Base-by-base conservation (phyloP, 2,113 vertebrate species). In the Sinocyclocheilus rhinocerous region DNA sequence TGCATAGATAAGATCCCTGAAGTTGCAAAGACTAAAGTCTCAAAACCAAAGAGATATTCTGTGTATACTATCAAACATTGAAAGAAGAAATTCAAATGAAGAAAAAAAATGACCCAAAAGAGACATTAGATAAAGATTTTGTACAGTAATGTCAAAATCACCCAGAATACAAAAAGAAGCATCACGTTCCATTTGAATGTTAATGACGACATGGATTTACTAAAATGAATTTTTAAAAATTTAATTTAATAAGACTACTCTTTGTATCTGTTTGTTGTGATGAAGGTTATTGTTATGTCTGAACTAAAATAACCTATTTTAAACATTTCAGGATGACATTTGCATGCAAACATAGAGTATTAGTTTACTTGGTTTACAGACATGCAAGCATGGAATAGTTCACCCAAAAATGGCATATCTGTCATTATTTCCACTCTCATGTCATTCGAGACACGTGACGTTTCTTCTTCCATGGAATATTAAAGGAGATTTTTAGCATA, bases 331-430 rank as follows among this genome's bases (percentile, higher is more conserved):
- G 61, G 24, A 48, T 0, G 11, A 45, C 24, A 48, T 20, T 16
- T 76, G 72, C 72, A 76, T 76, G 72, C 72, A 76, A 7, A 76
- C 6, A 13, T 12, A 45, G n/a, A 45, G 39, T 75, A 33, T 18
- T 33, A 0, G 65, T 33, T 69, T 1, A 69, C 16, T 33, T 69
- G 6, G 65, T 69, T 33, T 33, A 69, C 15, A 33, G 65, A 18
- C 65, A 33, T 18, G 65, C 65, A 69, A 69, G 65, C 65, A 69
- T 69, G 15, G 65, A 69, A 69, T 69, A 33, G 65, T 69, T 69
- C 65, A 33, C 65, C 15, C 15, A 69, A 33, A 67, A 69, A 69
- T 33, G 1, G 16, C 13, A 18, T 18, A 33, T 69, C 13, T 69
- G 65, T 69, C 26, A 33, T 33, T 26, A 69, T 69, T 69, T 33